These are phyloP conservation scores for Acropternis orthonyx DNA, from an alignment of 2,797 vertebrate species.

Conservation along the genomic window DNA sequence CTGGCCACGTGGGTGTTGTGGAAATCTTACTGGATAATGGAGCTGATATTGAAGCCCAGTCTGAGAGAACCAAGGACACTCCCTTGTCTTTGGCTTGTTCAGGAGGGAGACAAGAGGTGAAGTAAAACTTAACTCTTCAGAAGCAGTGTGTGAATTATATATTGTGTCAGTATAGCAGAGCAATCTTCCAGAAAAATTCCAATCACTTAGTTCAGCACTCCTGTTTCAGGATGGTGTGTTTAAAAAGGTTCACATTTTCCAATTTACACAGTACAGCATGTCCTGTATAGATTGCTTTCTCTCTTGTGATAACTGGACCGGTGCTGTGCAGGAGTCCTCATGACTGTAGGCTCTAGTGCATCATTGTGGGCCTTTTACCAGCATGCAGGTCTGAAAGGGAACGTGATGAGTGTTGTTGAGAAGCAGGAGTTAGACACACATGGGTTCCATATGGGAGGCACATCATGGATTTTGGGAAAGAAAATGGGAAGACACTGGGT, in stretches of 20 bases:
- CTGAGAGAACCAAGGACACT: constrained; percentile 85
- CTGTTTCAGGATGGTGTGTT: not conserved
- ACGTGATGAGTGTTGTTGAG: not conserved
- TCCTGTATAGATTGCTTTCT: not conserved
- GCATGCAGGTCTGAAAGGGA: not conserved
- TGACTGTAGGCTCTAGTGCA: not conserved
- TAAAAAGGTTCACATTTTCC: not conserved
- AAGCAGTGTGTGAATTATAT: not conserved
- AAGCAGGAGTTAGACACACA: not conserved
- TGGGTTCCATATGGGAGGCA: not conserved
- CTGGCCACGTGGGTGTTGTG: constrained; percentile 83
- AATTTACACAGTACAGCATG: rapidly evolving
- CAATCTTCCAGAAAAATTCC: not conserved
- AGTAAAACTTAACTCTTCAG: not conserved
- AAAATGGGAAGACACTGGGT: no score
- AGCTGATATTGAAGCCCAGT: constrained; percentile 85
- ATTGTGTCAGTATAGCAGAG: not conserved
- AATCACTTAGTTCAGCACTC: not conserved
- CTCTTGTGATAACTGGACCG: not conserved
- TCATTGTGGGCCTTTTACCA: not conserved
- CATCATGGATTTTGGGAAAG: rapidly evolving
- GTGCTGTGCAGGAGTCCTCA: not conserved
- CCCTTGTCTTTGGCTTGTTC: constrained; percentile 84
- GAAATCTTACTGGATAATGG: constrained; percentile 83
- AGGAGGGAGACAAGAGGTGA: constrained; percentile 84